Evolutionary conservation across 1,140 invertebrate species (phyloP), one percentile per base, ranked within the genome.

Genomic region (Drosophila chauvacae): DNA sequence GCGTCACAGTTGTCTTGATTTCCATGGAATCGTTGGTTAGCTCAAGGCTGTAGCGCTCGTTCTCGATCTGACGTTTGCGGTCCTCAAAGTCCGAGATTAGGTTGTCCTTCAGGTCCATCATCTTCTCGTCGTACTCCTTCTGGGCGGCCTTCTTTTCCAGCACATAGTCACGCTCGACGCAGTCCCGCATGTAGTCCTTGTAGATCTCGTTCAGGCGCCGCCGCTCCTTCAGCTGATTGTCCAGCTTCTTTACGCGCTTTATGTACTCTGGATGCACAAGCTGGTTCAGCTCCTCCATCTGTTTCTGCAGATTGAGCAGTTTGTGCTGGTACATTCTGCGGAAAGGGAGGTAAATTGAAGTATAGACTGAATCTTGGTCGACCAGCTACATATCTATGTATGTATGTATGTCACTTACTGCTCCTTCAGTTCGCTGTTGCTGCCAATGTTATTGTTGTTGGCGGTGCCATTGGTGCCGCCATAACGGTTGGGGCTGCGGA

Each of bases 111-210:
- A 99, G 93, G 91, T 99, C 98, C 77, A 87, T 81, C 92, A 98
- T 98, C 91, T 99, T 98, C 80, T 99, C 98, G 92, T 99, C 97
- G 94, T 98, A 98, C 84, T 99, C 98, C 93, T 97, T 96, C 1
- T 94, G 95, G 4, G 97, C 96, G 30, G 96, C 95, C 93, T 96
- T 96, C 91, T 97, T 97, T 91, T 99, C 98, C 37, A 95, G 94
- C 70, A 96, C 94, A 90, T 97, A 99, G 81, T 99, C 98, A 69
- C 95, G 94, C 87, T 99, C 97, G 5, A 98, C 96, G 82, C 96
- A 95, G 77, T 98, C 97, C 9, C 96, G 94, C 93, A 97, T 95
- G 84, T 97, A 96, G 50, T 97, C 96, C 77, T 95, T 92, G 62
- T 97, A 96, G 77, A 98, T 96, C 78, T 95, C 95, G 93, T 98